Base-by-base conservation (phyloP, 2,113 vertebrate species). In the Silurus glanis region DNA sequence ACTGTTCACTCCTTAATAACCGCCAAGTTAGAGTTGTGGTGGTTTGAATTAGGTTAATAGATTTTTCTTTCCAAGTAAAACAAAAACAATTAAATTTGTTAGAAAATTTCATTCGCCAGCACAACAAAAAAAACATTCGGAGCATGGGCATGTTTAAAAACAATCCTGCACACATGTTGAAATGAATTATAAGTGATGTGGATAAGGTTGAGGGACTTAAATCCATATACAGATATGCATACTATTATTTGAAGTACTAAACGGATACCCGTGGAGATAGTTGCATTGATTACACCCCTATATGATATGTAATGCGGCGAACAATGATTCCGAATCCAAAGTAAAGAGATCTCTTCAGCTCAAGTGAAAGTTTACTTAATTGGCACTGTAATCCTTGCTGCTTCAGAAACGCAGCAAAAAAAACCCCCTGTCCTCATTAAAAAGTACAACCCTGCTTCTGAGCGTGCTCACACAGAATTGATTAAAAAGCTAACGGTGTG, bases 391-490 rank as follows among this genome's bases (percentile, higher is more conserved):
- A 93, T 94, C 89, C 89, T 87, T 67, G 59, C 82, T 83, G 89
- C 91, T 88, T 88, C 83, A 87, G 88, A 84, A 92, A 91, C 87
- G 86, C 76, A 84, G 72, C 81, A 59, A 61, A 59, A 79, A 87
- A 86, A 87, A 14, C 45, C 62, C 45, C 62, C 87, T 90, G 88
- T 92, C 92, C 93, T 94, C 92, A 93, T 94, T 94, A 94, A 93
- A 92, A 92, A 91, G 90, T 92, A 91, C 91, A 93, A 92, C 85
- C 91, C 90, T 91, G 91, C 91, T 93, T 95, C 93, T 92, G 91
- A 93, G 90, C 91, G 88, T 83, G 84, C 72, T 86, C 90, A 90
- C 91, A 91, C 86, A 90, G 92, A 90, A 93, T 94, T 94, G 93
- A 94, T 94, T 90, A 94, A 91, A 91, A 92, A 91, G 87, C 89